These are phyloP conservation scores for Aporrectodea caliginosa DNA, from an alignment of 1,140 invertebrate genomes.

Conservation along the genomic window DNA sequence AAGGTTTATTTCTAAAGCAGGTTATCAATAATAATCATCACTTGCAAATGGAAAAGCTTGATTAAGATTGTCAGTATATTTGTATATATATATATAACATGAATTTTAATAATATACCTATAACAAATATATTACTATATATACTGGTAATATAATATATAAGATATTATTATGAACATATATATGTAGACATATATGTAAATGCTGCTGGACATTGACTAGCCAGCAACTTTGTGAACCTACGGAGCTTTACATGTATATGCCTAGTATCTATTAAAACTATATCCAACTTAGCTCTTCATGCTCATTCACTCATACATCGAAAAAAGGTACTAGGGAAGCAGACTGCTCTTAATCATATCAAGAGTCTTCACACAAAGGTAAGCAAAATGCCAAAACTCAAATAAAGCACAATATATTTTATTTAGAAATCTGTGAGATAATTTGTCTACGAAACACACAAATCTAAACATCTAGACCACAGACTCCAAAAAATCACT, in stretches of 20 bases:
- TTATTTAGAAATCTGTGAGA: background rate
- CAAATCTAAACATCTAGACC: background rate
- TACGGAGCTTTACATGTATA: background rate
- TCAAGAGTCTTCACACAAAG: background rate
- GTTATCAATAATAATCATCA: too few relatives aligned
- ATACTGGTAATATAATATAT: too few relatives aligned
- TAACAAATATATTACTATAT: too few relatives aligned
- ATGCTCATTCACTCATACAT: background rate
- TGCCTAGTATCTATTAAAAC: background rate
- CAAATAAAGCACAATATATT: constrained; percentile 3
- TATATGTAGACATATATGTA: too few relatives aligned
- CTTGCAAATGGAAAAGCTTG: too few relatives aligned
- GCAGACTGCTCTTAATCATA: background rate
- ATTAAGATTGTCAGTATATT: too few relatives aligned
- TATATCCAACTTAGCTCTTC: background rate
- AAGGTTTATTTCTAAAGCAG: too few relatives aligned
- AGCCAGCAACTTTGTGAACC: too few relatives aligned
- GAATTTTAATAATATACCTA: too few relatives aligned
- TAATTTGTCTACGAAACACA: background rate
- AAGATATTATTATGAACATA: too few relatives aligned
- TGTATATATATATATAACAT: too few relatives aligned
- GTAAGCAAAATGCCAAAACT: background rate
- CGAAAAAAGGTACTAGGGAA: background rate
- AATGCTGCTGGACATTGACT: too few relatives aligned
- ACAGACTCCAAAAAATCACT: background rate